Base-by-base conservation (phyloP, 2,888 invertebrate species). In the Eumacrocentrus americanus region DNA sequence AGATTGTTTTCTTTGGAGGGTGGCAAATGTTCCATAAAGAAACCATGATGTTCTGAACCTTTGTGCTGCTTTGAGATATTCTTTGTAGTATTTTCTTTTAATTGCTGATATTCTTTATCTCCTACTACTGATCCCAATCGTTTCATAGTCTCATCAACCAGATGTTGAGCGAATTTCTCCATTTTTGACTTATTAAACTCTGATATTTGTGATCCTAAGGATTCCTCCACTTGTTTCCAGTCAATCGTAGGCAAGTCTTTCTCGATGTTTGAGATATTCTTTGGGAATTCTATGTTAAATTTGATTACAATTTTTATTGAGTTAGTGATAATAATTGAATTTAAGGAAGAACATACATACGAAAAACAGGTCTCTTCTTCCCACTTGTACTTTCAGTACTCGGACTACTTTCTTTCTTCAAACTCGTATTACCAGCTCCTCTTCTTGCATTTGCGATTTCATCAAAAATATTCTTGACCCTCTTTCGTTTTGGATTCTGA, bases 141-240 rank as follows among this genome's bases (percentile, higher is more conserved):
- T 22, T 35, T 60, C 52, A 69, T 64, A 7, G 67, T 63, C 25
- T 56, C 65, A 38, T 66, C 59, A 5, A 67, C 62, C 2, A 67
- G 44, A 6, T 57, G 61, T 22, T 64, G 60, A 5, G 62, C 61
- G n/a, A 69, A 67, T 37, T 46, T 9, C 5, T 65, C 54, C 50
- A 67, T 55, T 11, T 55, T 60, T 5, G 48, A 37, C 25, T 64
- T 64, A 38, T 64, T 60, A 4, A 37, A 20, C 11, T 51, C 29
- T 2, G 64, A 47, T 9, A 64, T 52, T 59, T 58, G 63, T 6
- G 58, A 51, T 14, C 50, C 25, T 46, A 62, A 55, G 1, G 55
- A 44, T 18, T 59, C 54, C 34, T 63, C 63, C 2, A 66, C 48
- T 37, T 61, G 48, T 11, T 35, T 51, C 65, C 60, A 64, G 62